Base-by-base conservation (phyloP, 1,140 invertebrate genomes). In the Pogonognathellus flavescens region DNA sequence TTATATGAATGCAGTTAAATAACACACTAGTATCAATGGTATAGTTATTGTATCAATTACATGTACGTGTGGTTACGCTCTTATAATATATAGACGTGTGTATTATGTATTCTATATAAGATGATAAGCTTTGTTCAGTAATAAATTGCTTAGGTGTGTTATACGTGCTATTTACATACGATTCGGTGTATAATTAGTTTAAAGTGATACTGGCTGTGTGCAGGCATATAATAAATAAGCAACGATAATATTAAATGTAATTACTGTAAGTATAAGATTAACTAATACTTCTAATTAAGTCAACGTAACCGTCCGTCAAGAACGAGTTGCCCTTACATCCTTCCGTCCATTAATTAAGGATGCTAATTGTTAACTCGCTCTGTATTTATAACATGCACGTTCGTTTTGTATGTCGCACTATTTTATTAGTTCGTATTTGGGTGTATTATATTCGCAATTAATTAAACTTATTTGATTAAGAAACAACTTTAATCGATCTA, bases 281-380 rank as follows among this genome's bases (percentile, higher is more conserved):
- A 6, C 31, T 41, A 55, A 55, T 55, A 14, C 3, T 55, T 5
- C 16, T 16, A 55, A 5, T 55, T 55, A 55, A 55, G 53, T 55
- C 53, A 55, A 55, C 16, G 53, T 41, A 76, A 76, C 80, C 80
- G 80, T 81, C 80, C 80, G 13, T 55, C 8, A n/a, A 55, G 53
- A 9, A 57, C 50, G 80, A 81, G 70, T 81, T 53, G 80, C 80
- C 80, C 80, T 81, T 81, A 81, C 55, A 81, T 55, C 80, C 80
- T 81, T 81, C 80, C 80, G 80, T 81, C 80, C 80, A 81, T 53
- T 52, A 25, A 18, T 76, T 76, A 76, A 76, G 70, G 70, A 50
- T 76, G 52, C 22, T 80, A 55, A 25, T 53, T 31, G 50, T 14
- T 49, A 70, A 70, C 41, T 76, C 4, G 50, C 18, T 55, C 13